A percentile compares a stretch with the other conserved stretches of the same genome.
Evolutionary conservation across 2,888 invertebrate species (phyloP).

Genomic region (Amphiduros pacificus): DNA sequence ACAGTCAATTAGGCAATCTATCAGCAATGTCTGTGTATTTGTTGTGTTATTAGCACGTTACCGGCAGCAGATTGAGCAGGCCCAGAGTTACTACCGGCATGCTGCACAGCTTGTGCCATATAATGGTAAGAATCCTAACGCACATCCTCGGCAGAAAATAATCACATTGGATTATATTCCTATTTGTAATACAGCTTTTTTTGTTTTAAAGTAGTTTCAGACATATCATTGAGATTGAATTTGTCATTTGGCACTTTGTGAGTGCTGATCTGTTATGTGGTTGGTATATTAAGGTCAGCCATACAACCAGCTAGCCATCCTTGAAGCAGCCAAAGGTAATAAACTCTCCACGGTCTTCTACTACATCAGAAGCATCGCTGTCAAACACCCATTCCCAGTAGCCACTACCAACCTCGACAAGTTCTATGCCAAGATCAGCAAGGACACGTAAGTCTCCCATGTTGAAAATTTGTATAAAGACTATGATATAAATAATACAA

Average conservation of each 20-base stretch:
- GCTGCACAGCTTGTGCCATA: slow-evolving; percentile 60
- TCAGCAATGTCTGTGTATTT: neutral
- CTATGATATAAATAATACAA: no score
- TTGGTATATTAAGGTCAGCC: slow-evolving; percentile 78
- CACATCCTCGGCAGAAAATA: neutral
- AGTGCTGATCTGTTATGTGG: no score
- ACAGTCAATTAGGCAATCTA: no score
- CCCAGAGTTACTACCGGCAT: slow-evolving; percentile 76
- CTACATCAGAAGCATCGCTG: slow-evolving; percentile 81
- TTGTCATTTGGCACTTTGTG: neutral
- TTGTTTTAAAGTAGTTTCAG: no score
- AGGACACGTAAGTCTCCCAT: slow-evolving; percentile 57
- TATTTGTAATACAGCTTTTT: no score
- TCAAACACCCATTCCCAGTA: slow-evolving; percentile 83
- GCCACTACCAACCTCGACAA: slow-evolving; percentile 79
- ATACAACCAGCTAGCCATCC: slow-evolving; percentile 81
- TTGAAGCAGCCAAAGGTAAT: slow-evolving; percentile 78
- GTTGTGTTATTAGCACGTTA: slow-evolving; percentile 68
- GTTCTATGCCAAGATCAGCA: slow-evolving; percentile 65
- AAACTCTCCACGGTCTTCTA: slow-evolving; percentile 82
- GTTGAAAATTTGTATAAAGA: no score
- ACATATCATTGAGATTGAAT: no score
- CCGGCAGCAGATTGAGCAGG: slow-evolving; percentile 77
- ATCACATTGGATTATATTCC: no score
- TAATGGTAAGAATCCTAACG: slow-evolving; percentile 50